A percentile compares a stretch with the other conserved stretches of the same genome.
Evolutionary conservation across 2,888 invertebrate genomes (phyloP).

Genomic region (Aspidiotus destructor): DNA sequence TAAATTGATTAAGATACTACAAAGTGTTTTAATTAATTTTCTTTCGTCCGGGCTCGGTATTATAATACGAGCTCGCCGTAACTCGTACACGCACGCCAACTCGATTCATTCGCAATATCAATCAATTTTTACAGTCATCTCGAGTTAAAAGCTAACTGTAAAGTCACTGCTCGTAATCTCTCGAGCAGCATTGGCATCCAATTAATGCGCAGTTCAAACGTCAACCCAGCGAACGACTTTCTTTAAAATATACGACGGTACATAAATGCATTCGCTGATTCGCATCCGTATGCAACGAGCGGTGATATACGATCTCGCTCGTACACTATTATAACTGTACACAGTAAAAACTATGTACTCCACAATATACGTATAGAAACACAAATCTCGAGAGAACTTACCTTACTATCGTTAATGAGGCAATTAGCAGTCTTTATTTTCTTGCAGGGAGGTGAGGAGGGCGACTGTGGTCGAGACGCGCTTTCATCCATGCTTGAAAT

Average conservation of each 20-base stretch:
- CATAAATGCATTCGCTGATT: neutral
- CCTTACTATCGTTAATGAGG: conserved; percentile 28
- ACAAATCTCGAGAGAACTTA: neutral
- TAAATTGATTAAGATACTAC: neutral
- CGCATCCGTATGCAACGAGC: neutral
- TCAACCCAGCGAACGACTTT: neutral
- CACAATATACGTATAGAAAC: conserved; percentile 8
- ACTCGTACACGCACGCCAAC: neutral
- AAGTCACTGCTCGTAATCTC: too few relatives aligned
- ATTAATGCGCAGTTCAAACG: conserved; percentile 1
- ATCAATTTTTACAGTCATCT: neutral
- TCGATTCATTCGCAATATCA: conserved; percentile 2
- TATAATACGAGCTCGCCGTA: neutral
- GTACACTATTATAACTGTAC: too few relatives aligned
- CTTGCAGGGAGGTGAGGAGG: conserved; percentile 34
- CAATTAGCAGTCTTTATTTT: conserved; percentile 38
- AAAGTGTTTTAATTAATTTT: conserved; percentile 2
- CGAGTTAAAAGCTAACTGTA: too few relatives aligned
- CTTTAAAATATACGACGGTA: neutral
- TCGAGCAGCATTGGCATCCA: neutral
- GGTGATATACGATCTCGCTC: neutral
- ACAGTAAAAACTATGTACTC: too few relatives aligned
- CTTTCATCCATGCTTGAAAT: conserved; percentile 36
- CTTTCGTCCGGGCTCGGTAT: neutral
- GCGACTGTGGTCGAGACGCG: conserved; percentile 35